These are phyloP conservation scores for Pteruthius melanotis DNA, from an alignment of 2,113 vertebrate genomes.

Conservation along the genomic window DNA sequence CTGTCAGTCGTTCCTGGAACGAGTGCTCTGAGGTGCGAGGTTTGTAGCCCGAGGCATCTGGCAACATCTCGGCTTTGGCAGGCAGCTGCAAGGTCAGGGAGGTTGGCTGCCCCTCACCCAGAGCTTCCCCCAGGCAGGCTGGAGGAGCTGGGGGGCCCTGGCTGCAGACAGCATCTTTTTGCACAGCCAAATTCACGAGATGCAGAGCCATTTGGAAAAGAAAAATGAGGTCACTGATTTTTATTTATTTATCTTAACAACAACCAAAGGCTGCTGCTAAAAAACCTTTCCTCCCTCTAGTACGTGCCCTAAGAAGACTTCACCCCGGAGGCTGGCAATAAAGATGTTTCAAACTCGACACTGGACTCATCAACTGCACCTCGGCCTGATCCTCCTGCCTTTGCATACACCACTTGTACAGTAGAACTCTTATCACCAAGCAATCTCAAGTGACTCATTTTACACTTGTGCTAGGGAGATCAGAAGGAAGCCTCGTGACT, in stretches of 20 bases:
- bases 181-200: neutral
- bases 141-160: neutral
- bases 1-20: neutral
- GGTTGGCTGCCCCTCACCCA: neutral
- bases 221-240: neutral
- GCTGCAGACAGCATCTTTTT: neutral
- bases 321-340: neutral
- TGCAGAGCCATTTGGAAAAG: neutral
- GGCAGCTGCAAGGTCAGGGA: neutral
- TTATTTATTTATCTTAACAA: neutral
- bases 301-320: neutral
- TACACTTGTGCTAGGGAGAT: constrained; percentile 19
- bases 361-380: neutral
- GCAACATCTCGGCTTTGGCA: neutral
- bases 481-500: constrained; percentile 5
- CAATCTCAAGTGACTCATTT: constrained; percentile 23
- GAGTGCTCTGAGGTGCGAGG: accelerated
- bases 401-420: neutral
- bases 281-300: neutral
- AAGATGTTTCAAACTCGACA: neutral
- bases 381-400: neutral
- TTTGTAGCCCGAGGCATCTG: neutral
- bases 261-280: neutral
- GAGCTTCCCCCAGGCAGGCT: neutral
- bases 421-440: neutral